Evolutionary conservation across 2,113 vertebrate genomes (phyloP), one percentile per base, ranked within the genome.

Genomic region (Psilopogon haemacephalus): DNA sequence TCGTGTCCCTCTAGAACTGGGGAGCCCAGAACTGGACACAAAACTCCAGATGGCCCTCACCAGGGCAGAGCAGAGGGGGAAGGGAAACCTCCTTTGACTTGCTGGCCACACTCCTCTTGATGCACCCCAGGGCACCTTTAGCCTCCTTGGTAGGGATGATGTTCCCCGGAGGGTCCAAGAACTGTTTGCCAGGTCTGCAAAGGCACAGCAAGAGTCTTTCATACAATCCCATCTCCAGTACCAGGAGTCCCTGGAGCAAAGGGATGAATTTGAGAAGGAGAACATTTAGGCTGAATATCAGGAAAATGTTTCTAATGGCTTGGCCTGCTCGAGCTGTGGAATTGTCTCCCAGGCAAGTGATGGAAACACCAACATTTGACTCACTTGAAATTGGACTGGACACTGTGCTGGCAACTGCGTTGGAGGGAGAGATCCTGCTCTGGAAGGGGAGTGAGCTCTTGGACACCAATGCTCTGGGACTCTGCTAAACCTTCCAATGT

Each of bases 271-370:
- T 60, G 81, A 91, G 92, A 78, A 86, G 88, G 79, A 84, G 73
- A 89, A 37, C 76, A 73, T 78, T 87, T 92, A 93, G 88, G 91
- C 84, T 91, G 55, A 86, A 72, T 81, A 67, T 93, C 94, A 56
- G 60, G 86, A 94, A 95, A 93, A 90, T 88, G 54, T 92, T 95
- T 91, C 95, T 96, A 93, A 93, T 35, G 63, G 80, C 70, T 88
- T 88, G 92, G 88, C 83, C 84, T 11, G 42, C 19, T 59, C 78
- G 60, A 95, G 78, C 44, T 12, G 55, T 38, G 89, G 87, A 88
- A 91, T 60, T 70, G 72, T 88, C 82, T 97, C 87, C 88, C 88
- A 86, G 88, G 91, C 91, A 86, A 94, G 90, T 0, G 20, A 84
- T 95, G 85, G 95, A 89, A 97, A 93, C 35, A 89, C 86, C 73